Conservation (phyloP, 1,140 invertebrate genomes). For the Formica selysi region DNA sequence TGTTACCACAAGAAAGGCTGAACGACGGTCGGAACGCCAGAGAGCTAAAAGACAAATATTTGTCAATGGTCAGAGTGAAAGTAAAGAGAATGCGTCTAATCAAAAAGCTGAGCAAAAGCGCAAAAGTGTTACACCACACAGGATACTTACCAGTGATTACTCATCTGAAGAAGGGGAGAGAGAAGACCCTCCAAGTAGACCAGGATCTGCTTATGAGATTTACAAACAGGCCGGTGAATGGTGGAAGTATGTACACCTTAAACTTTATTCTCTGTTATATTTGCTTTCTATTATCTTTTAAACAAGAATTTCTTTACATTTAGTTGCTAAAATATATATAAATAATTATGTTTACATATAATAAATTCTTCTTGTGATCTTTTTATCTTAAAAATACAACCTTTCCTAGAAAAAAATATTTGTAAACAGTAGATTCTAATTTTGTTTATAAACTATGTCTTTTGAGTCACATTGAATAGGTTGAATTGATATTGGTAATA, state of each 20-base stretch:
- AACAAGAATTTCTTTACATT: background rate
- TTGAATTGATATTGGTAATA: background rate
- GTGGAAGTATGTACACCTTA: conserved; percentile 84
- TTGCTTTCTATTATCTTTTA: background rate
- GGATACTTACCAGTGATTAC: conserved; percentile 82
- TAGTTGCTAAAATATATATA: background rate
- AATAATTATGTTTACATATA: conserved; percentile 8
- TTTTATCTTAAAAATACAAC: background rate
- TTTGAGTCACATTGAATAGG: background rate
- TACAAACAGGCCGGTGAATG: conserved; percentile 85
- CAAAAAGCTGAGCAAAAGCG: conserved; percentile 67
- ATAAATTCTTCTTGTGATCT: background rate
- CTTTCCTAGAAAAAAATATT: conserved; percentile 10
- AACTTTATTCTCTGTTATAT: background rate
- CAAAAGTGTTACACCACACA: conserved; percentile 73
- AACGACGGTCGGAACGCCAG: conserved; percentile 82
- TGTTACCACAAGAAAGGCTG: conserved; percentile 70
- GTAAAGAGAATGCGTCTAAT: conserved; percentile 66
- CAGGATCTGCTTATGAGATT: conserved; percentile 82
- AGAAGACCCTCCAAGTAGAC: conserved; percentile 77
- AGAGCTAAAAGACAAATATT: conserved; percentile 80
- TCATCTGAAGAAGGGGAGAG: conserved; percentile 83
- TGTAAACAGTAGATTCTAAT: conserved; percentile 17
- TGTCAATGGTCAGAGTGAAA: conserved; percentile 80
- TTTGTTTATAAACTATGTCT: too few relatives aligned